Evolutionary conservation across 92 coral and sea anemone genomes (phyloP), one percentile per base, ranked within the genome.

Genomic region (Umimayanthus kanabou): DNA sequence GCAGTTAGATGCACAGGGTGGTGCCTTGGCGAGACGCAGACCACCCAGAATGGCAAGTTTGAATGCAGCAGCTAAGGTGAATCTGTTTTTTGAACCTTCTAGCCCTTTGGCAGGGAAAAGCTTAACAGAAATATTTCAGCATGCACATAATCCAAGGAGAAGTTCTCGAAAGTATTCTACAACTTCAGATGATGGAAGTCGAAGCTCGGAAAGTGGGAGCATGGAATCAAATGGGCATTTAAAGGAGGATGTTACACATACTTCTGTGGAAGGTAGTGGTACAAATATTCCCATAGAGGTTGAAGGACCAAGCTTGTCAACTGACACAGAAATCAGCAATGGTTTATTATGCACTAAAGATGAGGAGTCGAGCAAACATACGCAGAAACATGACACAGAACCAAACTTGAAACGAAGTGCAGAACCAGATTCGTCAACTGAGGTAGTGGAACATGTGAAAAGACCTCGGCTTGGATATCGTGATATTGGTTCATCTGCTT

Each of bases 11-110:
- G 71, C 89, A 0, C 97, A 95, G 64, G 91, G 90, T 30, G 95
- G 91, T 33, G 91, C 94, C 25, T 89, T 92, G 66, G 98, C 94
- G 42, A 92, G 98, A 70, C 85, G 98, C 18, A 91, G 99, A 43
- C 95, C 98, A 29, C 97, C 96, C 29, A 91, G 99, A 66, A 93
- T 97, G 95, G 99, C 99, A 55, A 94, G 99, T 84, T 92, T 97
- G 29, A 97, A 97, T 90, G 99, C 99, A 20, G 99, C 98, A 25
- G 99, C 99, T 9, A 97, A 97, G 80, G 98, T 95, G 45, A 95
- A 93, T 78, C 88, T 95, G 83, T 94, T 95, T 86, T 97, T 94
- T 92, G 97, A 97, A 70, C 99, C 99, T 5, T 95, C 99, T 16
- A 95, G 98, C 87, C 98, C 99, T 6, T 82, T 97, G 74, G 99